Conservation (phyloP, 2,888 invertebrate genomes). For the Agrotis clavis region DNA sequence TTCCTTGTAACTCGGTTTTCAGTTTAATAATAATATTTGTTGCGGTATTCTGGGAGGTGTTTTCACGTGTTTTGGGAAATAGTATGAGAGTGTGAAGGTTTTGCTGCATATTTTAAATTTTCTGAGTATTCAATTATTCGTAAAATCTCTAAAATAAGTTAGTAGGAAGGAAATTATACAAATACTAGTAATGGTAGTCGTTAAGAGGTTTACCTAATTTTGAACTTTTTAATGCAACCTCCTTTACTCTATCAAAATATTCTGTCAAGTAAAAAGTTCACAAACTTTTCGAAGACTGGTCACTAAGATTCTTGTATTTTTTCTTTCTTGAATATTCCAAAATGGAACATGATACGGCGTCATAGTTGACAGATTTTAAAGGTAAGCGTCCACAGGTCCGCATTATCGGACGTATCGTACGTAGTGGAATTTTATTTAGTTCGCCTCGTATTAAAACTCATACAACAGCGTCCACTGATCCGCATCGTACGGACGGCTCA, state of each 20-base stretch:
- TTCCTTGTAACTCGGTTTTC: slow-evolving; percentile 64
- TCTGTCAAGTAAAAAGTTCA: slow-evolving; percentile 3
- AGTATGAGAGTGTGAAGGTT: slow-evolving; percentile 16
- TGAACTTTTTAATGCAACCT: background rate
- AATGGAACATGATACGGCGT: background rate
- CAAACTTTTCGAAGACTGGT: slow-evolving; percentile 4
- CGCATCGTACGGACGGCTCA: too few species aligned
- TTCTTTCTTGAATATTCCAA: background rate
- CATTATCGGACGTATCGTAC: too few species aligned
- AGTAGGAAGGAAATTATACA: background rate
- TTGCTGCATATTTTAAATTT: background rate
- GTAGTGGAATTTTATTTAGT: too few species aligned
- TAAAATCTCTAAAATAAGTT: background rate
- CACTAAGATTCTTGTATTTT: background rate
- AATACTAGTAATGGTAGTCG: background rate
- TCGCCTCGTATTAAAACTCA: too few species aligned
- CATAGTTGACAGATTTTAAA: background rate
- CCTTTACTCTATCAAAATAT: background rate
- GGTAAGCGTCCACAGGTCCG: too few species aligned
- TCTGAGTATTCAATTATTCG: background rate
- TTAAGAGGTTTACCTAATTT: background rate
- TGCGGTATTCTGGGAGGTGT: slow-evolving; percentile 45
- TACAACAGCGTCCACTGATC: too few species aligned
- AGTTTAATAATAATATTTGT: slow-evolving; percentile 66
- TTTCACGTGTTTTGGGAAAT: slow-evolving; percentile 40